A percentile compares a stretch with the other conserved stretches of the same genome.
Conservation (phyloP, 2,797 vertebrate species). For the Bryconaethiops microstoma region DNA sequence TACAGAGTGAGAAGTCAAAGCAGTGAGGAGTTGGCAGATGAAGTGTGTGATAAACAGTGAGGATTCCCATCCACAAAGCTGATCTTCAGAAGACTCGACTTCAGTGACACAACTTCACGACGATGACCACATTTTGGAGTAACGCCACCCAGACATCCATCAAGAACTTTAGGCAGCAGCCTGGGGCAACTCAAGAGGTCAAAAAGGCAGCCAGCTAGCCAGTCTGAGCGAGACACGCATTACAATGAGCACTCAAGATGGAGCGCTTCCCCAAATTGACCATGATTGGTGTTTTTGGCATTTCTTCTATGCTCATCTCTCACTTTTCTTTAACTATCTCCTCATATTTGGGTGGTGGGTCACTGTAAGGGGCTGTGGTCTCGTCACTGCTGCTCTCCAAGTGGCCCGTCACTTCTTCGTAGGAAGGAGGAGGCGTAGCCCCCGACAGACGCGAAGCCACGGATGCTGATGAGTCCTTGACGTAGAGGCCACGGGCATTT, state of each 20-base stretch:
- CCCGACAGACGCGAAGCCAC: constrained; percentile 82
- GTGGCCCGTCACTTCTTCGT: constrained; percentile 87
- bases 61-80: constrained; percentile 15
- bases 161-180: constrained; percentile 15
- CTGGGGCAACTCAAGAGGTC: constrained; percentile 19
- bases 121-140: constrained; percentile 22
- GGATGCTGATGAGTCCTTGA: constrained; percentile 76
- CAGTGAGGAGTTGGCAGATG: constrained; percentile 14
- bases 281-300: background rate
- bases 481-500: constrained; percentile 73
- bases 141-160: background rate
- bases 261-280: constrained; percentile 17
- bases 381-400: constrained; percentile 83
- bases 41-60: constrained; percentile 17
- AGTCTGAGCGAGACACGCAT: constrained; percentile 5
- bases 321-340: constrained; percentile 82
- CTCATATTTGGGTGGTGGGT: constrained; percentile 87
- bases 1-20: constrained; percentile 11
- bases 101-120: background rate
- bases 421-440: constrained; percentile 86
- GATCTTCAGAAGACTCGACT: constrained; percentile 11
- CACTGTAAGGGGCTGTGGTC: constrained; percentile 77
- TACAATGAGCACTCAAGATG: constrained; percentile 28
- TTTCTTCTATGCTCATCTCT: constrained; percentile 26
- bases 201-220: constrained; percentile 7